Percentiles rank a stretch among this genome's conserved stretches.
These are phyloP conservation scores for Rhingia rostrata DNA, from an alignment of 2,888 invertebrate genomes.

Conservation along the genomic window DNA sequence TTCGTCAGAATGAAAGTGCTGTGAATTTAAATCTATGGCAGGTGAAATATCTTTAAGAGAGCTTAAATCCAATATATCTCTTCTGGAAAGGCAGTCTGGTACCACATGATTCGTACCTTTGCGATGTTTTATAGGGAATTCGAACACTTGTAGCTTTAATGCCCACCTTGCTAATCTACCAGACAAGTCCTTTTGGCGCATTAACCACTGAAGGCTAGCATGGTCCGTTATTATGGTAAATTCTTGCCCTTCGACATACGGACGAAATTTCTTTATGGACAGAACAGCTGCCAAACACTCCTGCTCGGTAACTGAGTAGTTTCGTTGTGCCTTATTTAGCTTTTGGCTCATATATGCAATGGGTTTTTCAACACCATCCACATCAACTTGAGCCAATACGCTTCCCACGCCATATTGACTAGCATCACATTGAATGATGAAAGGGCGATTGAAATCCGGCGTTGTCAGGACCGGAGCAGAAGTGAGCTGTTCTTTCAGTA, in stretches of 20 bases:
- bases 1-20: background rate
- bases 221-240: slow-evolving; percentile 76
- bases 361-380: background rate
- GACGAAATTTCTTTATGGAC: slow-evolving; percentile 37
- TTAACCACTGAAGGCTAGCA: slow-evolving; percentile 75
- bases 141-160: slow-evolving; percentile 70
- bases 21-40: background rate
- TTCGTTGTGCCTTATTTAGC: slow-evolving; percentile 33
- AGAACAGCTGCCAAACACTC: slow-evolving; percentile 43
- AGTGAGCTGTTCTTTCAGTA: too few species aligned
- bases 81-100: slow-evolving; percentile 75
- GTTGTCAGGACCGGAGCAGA: background rate
- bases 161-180: slow-evolving; percentile 76
- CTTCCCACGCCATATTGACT: background rate
- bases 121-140: slow-evolving; percentile 5
- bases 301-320: slow-evolving; percentile 41
- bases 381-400: too few species aligned
- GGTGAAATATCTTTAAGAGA: background rate
- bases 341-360: background rate
- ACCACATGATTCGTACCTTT: slow-evolving; percentile 72
- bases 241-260: slow-evolving; percentile 68
- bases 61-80: slow-evolving; percentile 1
- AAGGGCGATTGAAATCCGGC: background rate
- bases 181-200: slow-evolving; percentile 75
- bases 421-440: background rate